Base-by-base conservation (phyloP, 2,797 vertebrate genomes). In the Macropodus opercularis region DNA sequence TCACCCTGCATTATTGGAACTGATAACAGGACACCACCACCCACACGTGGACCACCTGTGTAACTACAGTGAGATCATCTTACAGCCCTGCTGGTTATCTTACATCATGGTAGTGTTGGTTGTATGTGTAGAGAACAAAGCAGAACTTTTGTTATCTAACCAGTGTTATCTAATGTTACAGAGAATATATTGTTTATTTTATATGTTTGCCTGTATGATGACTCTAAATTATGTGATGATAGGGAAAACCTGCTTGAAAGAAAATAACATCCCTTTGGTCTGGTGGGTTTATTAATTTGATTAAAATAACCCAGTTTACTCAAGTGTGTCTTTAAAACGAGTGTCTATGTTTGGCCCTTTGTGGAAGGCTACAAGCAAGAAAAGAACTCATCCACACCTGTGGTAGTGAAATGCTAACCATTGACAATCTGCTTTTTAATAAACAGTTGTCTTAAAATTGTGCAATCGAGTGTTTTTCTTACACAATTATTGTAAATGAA, bases 401-500 rank as follows among this genome's bases (percentile, higher is more conserved):
- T 76, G 43, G 34, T 50, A 46, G 39, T 61, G 53, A 62, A 55
- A 64, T 32, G 22, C 54, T 54, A 49, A 69, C 38, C 49, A 68
- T 14, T 61, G 69, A 70, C 58, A 61, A 56, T 59, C 62, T 80
- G 70, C 60, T 62, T 68, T 79, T 46, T 68, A 79, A 79, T 83
- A 84, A 84, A 84, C 43, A 22, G 42, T 39, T 50, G 47, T 67
- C 32, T 69, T 43, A 36, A 47, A 41, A 38, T 70, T 54, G 54
- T 34, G 7, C 10, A 14, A n/a, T n/a, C n/a, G 15, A 7, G n/a
- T 22, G 49, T 58, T 3, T 27, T 35, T 48, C 22, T 44, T 18
- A 2, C 8, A 42, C 6, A 24, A 36, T n/a, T 27, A 39, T 13
- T 10, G 6, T 3, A 27, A 8, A 27, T 31, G 29, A 8, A 31